These are phyloP conservation scores for Tribolium castaneum DNA, from an alignment of 1,140 invertebrate genomes.

Conservation along the genomic window DNA sequence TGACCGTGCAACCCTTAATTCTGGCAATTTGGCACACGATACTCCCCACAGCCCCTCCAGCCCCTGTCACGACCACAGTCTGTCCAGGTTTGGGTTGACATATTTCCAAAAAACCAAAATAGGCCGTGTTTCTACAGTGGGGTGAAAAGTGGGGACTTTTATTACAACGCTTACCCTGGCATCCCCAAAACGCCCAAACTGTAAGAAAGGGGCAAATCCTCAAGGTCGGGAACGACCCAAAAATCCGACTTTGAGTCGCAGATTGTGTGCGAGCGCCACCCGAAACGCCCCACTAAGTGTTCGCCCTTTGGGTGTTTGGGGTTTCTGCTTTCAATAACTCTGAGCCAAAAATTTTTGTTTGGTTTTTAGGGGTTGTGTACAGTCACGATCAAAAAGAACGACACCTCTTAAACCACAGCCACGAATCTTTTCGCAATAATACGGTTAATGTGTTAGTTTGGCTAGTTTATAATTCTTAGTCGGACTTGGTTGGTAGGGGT, in stretches of 20 bases:
- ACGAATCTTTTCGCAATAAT: no score
- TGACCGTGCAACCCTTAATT: conserved; percentile 74
- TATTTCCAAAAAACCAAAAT: conserved; percentile 75
- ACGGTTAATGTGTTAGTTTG: no score
- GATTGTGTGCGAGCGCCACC: conserved; percentile 70
- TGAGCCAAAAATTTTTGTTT: conserved; percentile 52
- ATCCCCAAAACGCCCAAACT: conserved; percentile 68
- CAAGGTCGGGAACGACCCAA: conserved; percentile 3
- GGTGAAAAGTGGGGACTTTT: not conserved
- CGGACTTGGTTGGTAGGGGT: no score
- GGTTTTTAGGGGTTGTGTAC: not conserved
- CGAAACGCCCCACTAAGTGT: conserved; percentile 66
- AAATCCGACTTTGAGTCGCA: conserved; percentile 45
- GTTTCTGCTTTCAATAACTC: conserved; percentile 74
- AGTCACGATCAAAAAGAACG: no score
- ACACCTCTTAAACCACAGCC: no score
- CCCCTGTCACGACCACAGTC: conserved; percentile 73
- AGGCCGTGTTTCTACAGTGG: conserved; percentile 72
- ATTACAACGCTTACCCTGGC: conserved; percentile 65
- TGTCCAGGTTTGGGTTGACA: conserved; percentile 75
- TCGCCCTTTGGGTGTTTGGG: conserved; percentile 65
- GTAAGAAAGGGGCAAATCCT: conserved; percentile 42
- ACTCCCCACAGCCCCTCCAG: conserved; percentile 76
- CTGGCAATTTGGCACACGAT: conserved; percentile 79
- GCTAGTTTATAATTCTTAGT: no score